Evolutionary conservation across 1,140 invertebrate species (phyloP).

Genomic region (Aporrectodea caliginosa): DNA sequence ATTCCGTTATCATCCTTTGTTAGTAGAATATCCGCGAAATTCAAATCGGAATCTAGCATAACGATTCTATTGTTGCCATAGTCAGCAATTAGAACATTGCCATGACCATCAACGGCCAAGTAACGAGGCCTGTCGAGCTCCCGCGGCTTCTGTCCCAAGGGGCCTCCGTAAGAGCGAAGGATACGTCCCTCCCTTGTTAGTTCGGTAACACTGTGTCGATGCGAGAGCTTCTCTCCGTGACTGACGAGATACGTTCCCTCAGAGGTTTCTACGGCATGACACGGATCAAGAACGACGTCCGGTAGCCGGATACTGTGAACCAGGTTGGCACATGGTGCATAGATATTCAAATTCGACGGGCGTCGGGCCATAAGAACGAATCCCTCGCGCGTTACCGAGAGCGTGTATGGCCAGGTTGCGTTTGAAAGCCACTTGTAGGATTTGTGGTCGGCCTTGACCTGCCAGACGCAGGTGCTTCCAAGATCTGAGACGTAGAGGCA

Average conservation of each 20-base stretch:
- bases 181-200: not conserved
- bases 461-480: not conserved
- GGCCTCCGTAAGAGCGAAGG: not conserved
- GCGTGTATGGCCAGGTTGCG: not conserved
- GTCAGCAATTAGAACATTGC: not conserved
- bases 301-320: not conserved
- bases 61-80: not conserved
- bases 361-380: not conserved
- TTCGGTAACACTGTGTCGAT: not conserved
- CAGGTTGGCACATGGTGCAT: not conserved
- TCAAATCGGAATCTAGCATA: not conserved
- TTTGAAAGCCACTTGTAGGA: not conserved
- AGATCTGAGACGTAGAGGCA: not conserved
- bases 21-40: not conserved
- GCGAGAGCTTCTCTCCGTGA: not conserved
- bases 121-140: not conserved
- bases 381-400: not conserved
- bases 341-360: not conserved
- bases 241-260: not conserved
- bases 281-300: not conserved
- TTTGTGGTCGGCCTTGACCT: not conserved
- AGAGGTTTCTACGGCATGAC: not conserved
- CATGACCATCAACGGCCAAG: not conserved
- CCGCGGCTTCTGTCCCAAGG: not conserved
- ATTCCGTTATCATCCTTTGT: not conserved